Evolutionary conservation across 2,113 vertebrate species (phyloP), one percentile per base, ranked within the genome.

Genomic region (Okapia johnstoni): DNA sequence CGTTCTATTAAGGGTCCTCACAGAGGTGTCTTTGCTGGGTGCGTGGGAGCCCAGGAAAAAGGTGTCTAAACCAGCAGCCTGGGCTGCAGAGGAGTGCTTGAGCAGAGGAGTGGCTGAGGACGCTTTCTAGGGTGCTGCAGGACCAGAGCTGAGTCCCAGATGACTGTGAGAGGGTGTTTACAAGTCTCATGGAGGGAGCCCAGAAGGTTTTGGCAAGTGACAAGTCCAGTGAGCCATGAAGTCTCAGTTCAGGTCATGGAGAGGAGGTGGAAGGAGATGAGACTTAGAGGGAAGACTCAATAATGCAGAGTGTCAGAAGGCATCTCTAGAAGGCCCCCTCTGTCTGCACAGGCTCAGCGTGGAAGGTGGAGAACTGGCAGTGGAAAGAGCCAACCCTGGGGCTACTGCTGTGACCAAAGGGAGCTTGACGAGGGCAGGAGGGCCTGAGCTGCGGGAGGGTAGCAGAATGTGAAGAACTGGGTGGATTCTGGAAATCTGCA

Each of bases 201-300:
- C 3, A 6, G 17, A 1, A 1, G 28, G 33, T 25, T 26, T 57
- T 16, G 36, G 85, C 28, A n/a, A 10, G 12, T 0, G 0, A 14
- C 11, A 6, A 0, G 2, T 6, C 25, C 3, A 17, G 30, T 16
- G 11, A 50, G 25, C n/a, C 48, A 3, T 0, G 40, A 1, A 19
- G 15, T 23, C 48, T 15, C 25, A 1, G 33, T 30, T 30, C 43
- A 21, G 26, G 25, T 36, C 13, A 13, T 1, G 7, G 26, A 28
- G 40, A 21, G 11, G 36, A n/a, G 12, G 6, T 7, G 7, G n/a
- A 15, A 4, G 2, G 48, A 88, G 40, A 14, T 12, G 36, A 88
- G 43, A 11, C 54, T 13, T 1, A 11, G 0, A 13, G 23, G n/a
- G 15, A 25, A 77, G 30, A 1, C 11, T 26, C 23, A 1, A 17